These are phyloP conservation scores for Python bivittatus DNA, from an alignment of 2,113 vertebrate species.

Conservation along the genomic window DNA sequence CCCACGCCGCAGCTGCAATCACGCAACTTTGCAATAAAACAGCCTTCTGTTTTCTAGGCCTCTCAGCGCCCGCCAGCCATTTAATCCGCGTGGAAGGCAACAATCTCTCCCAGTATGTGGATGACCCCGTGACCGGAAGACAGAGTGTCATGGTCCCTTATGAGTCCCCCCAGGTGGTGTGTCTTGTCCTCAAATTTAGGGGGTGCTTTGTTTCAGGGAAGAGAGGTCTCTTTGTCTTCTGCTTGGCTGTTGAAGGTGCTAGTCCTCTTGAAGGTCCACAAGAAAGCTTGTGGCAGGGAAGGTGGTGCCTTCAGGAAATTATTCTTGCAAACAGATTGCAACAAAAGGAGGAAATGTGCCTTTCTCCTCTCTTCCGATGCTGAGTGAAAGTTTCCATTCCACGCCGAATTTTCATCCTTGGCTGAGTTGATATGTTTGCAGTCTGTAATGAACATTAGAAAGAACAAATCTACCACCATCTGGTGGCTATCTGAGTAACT, in stretches of 20 bases:
- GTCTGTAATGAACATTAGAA: background rate
- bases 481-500: background rate
- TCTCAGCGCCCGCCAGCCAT: constrained; percentile 92
- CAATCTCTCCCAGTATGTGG: constrained; percentile 92
- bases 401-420: background rate
- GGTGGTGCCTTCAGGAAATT: background rate
- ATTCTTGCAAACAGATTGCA: background rate
- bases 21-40: background rate
- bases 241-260: background rate
- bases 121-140: constrained; percentile 90
- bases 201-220: background rate
- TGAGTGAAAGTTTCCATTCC: background rate
- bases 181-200: accelerated
- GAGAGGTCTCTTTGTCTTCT: background rate
- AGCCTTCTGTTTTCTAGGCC: constrained; percentile 73
- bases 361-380: background rate
- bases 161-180: constrained; percentile 89
- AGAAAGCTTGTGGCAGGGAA: background rate
- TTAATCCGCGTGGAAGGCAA: constrained; percentile 96
- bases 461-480: background rate
- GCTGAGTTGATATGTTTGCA: background rate
- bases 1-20: too few relatives aligned
- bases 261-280: background rate
- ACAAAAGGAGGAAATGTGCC: background rate
- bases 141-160: constrained; percentile 95